Conservation (phyloP, 2,113 vertebrate genomes). For the rabbit (Oryctolagus cuniculus) region mOryCun1.1 NC_091440.1:15963501-15964000, state of each 20-base stretch:
- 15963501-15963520: constrained; percentile 4
- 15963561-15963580: background rate
- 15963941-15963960: constrained; percentile 88
- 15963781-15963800: constrained; percentile 21
- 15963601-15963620: constrained; percentile 17
- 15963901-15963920: constrained; percentile 77
- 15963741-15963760: constrained; percentile 45
- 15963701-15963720: background rate
- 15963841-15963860: constrained; percentile 50
- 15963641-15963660: background rate
- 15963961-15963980: constrained; percentile 86
- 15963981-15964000: constrained; percentile 89
- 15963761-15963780: constrained; percentile 44
- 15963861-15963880: constrained; percentile 77
- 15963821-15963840: constrained; percentile 57
- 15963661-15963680: background rate
- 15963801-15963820: background rate
- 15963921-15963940: constrained; percentile 85
- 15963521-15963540: background rate
- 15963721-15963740: background rate
- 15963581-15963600: background rate
- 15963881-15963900: constrained; percentile 78
- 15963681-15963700: background rate
- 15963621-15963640: background rate
- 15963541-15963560: background rate